Evolutionary conservation across 2,888 invertebrate genomes (phyloP).

Genomic region (Cryptocephalus moraei): DNA sequence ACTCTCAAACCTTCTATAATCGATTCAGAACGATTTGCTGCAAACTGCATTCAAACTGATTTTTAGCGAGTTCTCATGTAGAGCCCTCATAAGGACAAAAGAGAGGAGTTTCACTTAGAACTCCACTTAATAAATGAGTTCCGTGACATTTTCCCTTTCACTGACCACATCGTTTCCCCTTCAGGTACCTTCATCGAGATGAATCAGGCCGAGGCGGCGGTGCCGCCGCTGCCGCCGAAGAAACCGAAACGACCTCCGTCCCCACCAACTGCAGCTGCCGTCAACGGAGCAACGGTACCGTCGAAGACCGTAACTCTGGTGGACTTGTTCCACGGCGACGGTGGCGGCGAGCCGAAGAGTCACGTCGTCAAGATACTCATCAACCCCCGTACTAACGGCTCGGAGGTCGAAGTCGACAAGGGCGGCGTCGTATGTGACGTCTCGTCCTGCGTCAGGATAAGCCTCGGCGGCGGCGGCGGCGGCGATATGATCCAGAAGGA

Average conservation of each 20-base stretch:
- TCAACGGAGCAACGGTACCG: not conserved
- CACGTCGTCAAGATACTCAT: not conserved
- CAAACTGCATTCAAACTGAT: no score
- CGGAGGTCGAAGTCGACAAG: not conserved
- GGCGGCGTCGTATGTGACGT: not conserved
- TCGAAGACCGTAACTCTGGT: not conserved
- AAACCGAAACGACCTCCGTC: not conserved
- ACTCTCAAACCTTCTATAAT: no score
- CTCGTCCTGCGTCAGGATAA: not conserved
- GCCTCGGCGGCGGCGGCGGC: conserved; percentile 21
- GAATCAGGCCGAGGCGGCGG: not conserved
- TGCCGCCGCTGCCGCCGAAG: not conserved
- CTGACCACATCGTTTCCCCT: no score
- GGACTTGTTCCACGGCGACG: not conserved
- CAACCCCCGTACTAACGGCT: not conserved
- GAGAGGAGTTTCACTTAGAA: no score
- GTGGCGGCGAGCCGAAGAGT: not conserved
- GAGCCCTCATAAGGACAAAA: no score
- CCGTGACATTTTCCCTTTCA: no score
- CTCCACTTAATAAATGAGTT: no score
- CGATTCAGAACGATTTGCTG: no score
- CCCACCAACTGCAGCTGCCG: not conserved
- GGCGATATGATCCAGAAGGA: conserved; percentile 44
- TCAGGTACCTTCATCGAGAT: not conserved
- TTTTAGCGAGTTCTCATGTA: no score